These are phyloP conservation scores for Onychostoma macrolepis DNA, from an alignment of 2,113 vertebrate species.

Conservation along the genomic window DNA sequence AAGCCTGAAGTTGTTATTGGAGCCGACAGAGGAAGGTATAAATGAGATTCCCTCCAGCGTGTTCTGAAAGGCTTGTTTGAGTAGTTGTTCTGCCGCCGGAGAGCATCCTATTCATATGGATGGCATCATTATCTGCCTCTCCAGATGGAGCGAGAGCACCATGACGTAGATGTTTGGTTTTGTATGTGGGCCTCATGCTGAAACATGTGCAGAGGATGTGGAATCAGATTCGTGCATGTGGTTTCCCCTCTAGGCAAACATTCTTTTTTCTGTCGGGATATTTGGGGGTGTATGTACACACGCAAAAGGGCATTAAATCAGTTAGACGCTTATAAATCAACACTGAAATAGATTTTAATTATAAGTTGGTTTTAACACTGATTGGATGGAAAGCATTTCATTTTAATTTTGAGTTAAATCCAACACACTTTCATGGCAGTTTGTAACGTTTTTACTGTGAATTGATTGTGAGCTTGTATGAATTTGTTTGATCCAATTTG, in stretches of 20 bases:
- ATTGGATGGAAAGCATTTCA: background rate
- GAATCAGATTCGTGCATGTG: background rate
- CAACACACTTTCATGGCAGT: background rate
- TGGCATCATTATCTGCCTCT: conserved; percentile 33
- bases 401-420: background rate
- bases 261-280: background rate
- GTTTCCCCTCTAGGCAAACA: conserved; percentile 31
- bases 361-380: background rate
- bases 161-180: background rate
- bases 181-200: background rate
- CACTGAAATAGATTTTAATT: background rate
- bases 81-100: conserved; percentile 19
- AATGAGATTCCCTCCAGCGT: conserved; percentile 29
- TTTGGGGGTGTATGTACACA: background rate
- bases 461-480: background rate
- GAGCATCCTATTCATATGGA: conserved; percentile 29
- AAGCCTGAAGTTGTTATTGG: conserved; percentile 4
- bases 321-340: background rate
- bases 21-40: background rate
- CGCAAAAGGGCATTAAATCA: background rate
- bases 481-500: background rate
- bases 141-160: conserved; percentile 10
- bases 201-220: conserved; percentile 10
- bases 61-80: conserved; percentile 25
- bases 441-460: background rate